phyloP scores from a whole-genome alignment of 2,797 vertebrate genomes.

The Sarcophilus harrisii region DNA sequence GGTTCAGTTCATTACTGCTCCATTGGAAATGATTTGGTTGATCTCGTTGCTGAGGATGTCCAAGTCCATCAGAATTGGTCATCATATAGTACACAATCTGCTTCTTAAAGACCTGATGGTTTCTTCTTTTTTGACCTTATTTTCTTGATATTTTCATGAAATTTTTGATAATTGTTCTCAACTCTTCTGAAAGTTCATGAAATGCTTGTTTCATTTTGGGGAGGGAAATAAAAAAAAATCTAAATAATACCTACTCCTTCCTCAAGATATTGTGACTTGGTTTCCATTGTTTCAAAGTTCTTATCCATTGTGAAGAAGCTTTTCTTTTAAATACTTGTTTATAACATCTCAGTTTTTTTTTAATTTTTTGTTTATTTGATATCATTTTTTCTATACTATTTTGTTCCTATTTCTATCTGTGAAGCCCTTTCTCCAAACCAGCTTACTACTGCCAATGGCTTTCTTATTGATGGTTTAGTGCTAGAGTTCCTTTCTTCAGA shows the following conservation, averaged over 20 bases:
- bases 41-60: no score
- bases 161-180: neutral
- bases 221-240: neutral
- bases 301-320: neutral
- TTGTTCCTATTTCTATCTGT: neutral
- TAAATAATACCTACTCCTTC: neutral
- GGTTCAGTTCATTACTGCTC: no score
- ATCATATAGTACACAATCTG: no score
- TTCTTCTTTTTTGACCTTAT: neutral
- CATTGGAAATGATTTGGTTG: no score
- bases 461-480: neutral
- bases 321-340: neutral
- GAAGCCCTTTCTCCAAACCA: neutral
- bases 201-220: neutral
- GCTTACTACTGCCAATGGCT: neutral
- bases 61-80: no score
- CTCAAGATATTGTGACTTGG: neutral
- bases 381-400: neutral
- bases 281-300: neutral
- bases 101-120: neutral
- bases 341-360: neutral
- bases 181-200: neutral
- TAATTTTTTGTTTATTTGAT: no score
- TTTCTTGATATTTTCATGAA: neutral
- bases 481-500: neutral